Evolutionary conservation across 92 coral and sea anemone species (phyloP).

Genomic region (Isaurus tuberculatus): DNA sequence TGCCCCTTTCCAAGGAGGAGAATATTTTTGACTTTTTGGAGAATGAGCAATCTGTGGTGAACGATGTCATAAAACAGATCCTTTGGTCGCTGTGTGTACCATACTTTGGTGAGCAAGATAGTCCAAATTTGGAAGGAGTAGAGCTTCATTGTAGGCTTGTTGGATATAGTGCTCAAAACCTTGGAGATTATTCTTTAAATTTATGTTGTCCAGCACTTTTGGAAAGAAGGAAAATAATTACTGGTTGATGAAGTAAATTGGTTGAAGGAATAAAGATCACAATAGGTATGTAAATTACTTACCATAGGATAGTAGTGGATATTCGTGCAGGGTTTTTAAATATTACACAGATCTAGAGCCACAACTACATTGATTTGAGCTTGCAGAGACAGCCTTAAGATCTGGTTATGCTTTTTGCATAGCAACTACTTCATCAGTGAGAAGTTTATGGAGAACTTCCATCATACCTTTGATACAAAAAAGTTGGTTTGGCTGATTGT

Average conservation of each 20-base stretch:
- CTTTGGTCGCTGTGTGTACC: conserved; percentile 13
- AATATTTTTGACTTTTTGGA: conserved; percentile 40
- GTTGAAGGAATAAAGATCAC: not conserved
- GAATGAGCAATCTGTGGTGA: conserved; percentile 4
- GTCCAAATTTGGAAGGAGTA: not conserved
- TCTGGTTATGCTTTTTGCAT: conserved; percentile 49
- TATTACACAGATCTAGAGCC: not conserved
- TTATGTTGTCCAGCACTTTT: too few relatives aligned
- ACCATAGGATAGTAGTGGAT: conserved; percentile 13
- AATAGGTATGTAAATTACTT: not conserved
- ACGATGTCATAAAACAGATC: not conserved
- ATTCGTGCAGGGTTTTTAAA: conserved; percentile 22
- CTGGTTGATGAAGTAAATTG: not conserved
- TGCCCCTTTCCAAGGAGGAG: conserved; percentile 17
- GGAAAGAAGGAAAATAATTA: too few relatives aligned
- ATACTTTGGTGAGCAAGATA: conserved; percentile 4
- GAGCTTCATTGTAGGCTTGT: conserved; percentile 21
- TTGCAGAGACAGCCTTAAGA: conserved; percentile 9
- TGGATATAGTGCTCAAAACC: conserved; percentile 38
- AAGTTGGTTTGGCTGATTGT: conserved; percentile 33
- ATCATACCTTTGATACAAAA: conserved; percentile 17
- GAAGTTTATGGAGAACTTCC: conserved; percentile 10
- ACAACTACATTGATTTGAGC: conserved; percentile 25
- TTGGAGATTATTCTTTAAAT: not conserved
- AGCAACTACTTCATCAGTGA: conserved; percentile 1